phyloP scores from a whole-genome alignment of 2,888 invertebrate species.

The Diaprepes abbreviatus region DNA sequence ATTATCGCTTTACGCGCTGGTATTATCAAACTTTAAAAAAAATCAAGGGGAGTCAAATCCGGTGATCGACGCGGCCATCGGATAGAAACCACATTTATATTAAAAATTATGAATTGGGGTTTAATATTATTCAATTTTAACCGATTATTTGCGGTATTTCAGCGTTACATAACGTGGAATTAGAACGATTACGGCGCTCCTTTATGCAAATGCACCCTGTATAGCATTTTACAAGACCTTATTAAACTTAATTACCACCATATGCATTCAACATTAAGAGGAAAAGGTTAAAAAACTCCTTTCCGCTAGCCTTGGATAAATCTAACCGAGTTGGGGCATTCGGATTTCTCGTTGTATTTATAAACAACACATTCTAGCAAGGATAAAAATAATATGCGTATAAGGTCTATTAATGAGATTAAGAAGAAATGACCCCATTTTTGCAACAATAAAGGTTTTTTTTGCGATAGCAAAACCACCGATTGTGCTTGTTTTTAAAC shows the following conservation, averaged over 20 bases:
- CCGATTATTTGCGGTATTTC: too few relatives aligned
- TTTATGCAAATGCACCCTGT: constrained; percentile 1
- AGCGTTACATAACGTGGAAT: not conserved
- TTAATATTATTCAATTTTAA: too few relatives aligned
- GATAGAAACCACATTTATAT: too few relatives aligned
- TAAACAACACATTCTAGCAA: not conserved
- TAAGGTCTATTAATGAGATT: not conserved
- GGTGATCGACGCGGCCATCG: too few relatives aligned
- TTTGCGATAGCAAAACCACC: too few relatives aligned
- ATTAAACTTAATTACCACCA: constrained; percentile 27
- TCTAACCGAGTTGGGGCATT: not conserved
- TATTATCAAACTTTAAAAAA: too few relatives aligned
- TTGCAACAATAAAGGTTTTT: too few relatives aligned
- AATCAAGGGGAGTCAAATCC: too few relatives aligned
- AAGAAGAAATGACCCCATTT: not conserved
- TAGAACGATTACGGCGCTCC: not conserved
- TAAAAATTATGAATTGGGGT: too few relatives aligned
- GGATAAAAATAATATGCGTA: not conserved
- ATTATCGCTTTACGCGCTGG: too few relatives aligned
- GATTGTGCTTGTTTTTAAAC: too few relatives aligned
- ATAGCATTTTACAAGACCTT: constrained; percentile 2
- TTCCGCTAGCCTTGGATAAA: constrained; percentile 28
- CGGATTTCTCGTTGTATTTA: not conserved
- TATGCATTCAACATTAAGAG: constrained; percentile 21
- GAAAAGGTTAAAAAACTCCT: constrained; percentile 33